These are phyloP conservation scores for Parapsyche elsis DNA, from an alignment of 1,140 invertebrate genomes.

Conservation along the genomic window DNA sequence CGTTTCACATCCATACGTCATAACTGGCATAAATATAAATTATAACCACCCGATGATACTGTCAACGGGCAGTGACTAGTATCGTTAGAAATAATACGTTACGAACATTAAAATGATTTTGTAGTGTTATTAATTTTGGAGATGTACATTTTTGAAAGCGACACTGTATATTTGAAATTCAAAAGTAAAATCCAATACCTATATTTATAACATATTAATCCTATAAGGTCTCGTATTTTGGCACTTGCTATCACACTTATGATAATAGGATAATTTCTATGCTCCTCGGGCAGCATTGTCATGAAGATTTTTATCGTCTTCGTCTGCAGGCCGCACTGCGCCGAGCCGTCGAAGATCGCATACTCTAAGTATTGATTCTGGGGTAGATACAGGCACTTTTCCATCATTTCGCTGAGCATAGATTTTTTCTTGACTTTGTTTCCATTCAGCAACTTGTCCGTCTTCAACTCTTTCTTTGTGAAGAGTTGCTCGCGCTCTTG, in stretches of 20 bases:
- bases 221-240: conserved; percentile 93
- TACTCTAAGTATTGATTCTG: conserved; percentile 90
- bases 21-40: no score
- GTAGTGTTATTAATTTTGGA: no score
- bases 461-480: conserved; percentile 66
- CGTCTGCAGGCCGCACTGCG: conserved; percentile 79
- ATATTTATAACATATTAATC: conserved; percentile 89
- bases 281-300: conserved; percentile 83
- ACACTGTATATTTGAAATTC: background rate
- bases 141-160: background rate
- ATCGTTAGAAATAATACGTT: no score
- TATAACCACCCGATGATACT: no score
- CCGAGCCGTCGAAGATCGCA: conserved; percentile 91
- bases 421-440: conserved; percentile 67
- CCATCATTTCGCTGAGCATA: conserved; percentile 77
- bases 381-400: conserved; percentile 78
- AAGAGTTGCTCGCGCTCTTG: conserved; percentile 79
- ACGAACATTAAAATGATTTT: no score
- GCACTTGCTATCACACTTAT: conserved; percentile 84
- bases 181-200: conserved; percentile 64
- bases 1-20: no score
- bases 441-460: conserved; percentile 57
- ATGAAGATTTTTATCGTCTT: conserved; percentile 89
- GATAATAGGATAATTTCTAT: conserved; percentile 85
- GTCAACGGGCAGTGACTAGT: no score